A percentile compares a stretch with the other conserved stretches of the same genome.
These are phyloP conservation scores for Hemiprocne comata DNA, from an alignment of 2,113 vertebrate species.

Conservation along the genomic window DNA sequence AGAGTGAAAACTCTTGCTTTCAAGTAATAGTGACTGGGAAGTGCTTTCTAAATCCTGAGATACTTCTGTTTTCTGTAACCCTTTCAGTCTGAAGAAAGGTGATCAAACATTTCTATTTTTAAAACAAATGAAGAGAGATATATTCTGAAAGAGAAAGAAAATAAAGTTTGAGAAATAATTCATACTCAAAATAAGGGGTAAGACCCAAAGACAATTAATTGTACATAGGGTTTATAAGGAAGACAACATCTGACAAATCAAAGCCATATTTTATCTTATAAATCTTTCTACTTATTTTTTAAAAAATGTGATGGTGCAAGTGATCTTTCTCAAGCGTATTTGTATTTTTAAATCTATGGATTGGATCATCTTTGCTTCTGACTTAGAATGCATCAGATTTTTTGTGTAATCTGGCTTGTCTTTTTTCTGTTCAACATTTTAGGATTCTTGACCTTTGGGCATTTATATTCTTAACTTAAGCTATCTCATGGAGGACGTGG, in stretches of 20 bases:
- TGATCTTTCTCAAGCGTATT: not conserved
- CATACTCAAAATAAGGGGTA: slow-evolving; percentile 1
- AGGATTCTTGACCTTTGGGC: not conserved
- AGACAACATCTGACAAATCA: not conserved
- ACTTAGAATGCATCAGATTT: not conserved
- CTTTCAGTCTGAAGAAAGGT: slow-evolving; percentile 3
- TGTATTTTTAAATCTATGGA: not conserved
- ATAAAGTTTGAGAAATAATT: slow-evolving; percentile 6
- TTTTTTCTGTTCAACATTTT: not conserved
- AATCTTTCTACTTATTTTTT: not conserved
- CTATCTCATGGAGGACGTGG: not conserved
- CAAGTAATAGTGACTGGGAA: slow-evolving; percentile 68
- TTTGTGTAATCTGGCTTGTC: not conserved
- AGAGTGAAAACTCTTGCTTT: slow-evolving; percentile 73
- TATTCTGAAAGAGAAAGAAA: slow-evolving; percentile 36
- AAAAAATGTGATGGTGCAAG: not conserved
- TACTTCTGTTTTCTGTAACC: slow-evolving; percentile 48
- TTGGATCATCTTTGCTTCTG: not conserved
- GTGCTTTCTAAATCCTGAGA: slow-evolving; percentile 52
- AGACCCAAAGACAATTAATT: not conserved
- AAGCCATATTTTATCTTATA: not conserved
- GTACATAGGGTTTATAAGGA: not conserved
- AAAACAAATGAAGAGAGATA: not conserved
- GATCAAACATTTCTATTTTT: not conserved
- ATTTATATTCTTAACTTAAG: not conserved